Base-by-base conservation (phyloP, 2,113 vertebrate genomes). In the Oreochromis aureus region DNA sequence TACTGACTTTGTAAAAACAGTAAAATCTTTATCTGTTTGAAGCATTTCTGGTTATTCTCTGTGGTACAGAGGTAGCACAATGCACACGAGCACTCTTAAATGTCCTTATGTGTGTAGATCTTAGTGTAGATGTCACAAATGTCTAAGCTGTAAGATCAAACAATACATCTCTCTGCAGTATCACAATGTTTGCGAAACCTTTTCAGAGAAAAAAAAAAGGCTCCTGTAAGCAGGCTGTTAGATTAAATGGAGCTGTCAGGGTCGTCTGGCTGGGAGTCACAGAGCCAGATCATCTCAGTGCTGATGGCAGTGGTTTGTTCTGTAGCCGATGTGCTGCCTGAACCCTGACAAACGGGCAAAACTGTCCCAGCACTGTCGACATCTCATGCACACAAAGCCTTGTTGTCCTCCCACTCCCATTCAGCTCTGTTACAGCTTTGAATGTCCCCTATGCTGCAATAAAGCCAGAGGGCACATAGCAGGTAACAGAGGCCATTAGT, bases 201-300 rank as follows among this genome's bases (percentile, higher is more conserved):
- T 46, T 82, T 61, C 41, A 80, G 73, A 76, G 63, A 88, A 63
- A 69, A 73, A 82, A 82, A 66, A 78, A 81, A 48, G 55, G 51
- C 87, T 79, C 24, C 82, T 39, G 87, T 90, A 89, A 90, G 89
- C 91, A 91, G 88, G 79, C 83, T 88, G 87, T 88, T 76, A 82
- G 87, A 94, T 95, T 92, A 94, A 93, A 95, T 90, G 86, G 89
- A 87, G 89, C 92, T 87, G 90, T 90, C 87, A 90, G 66, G 61
- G 39, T 84, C 39, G 73, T 87, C 92, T 92, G 89, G 81, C 86
- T 87, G 82, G 76, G 90, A 88, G 86, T 89, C 82, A 46, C 83
- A 80, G 39, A 89, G 84, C 78, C 89, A 56, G 79, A 82, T 80
- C 53, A 22, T 41, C 84, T 87, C 61, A 48, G 18, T 85, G 88